Base-by-base conservation (phyloP, 2,888 invertebrate species). In the Drosophila seclusa region DNA sequence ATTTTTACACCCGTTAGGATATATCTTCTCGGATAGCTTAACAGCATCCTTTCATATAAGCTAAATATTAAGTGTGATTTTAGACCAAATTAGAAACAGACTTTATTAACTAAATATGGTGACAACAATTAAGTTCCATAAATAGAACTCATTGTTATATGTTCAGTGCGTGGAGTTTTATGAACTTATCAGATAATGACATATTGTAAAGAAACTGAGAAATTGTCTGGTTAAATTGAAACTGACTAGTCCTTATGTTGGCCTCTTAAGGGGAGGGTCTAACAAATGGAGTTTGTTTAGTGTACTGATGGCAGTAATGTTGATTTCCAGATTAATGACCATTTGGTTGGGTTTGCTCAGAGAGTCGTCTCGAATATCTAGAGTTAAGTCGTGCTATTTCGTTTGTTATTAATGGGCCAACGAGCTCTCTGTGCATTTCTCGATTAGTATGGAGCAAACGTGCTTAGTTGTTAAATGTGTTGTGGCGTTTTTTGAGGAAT, bases 181-280 rank as follows among this genome's bases (percentile, higher is more conserved):
- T 21, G 13, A 45, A 7, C 13, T 45, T 7, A 21, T 45, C 45
- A 2, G 24, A 45, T 16, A 45, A 7, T 16, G 45, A 16, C 2
- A 8, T 8, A 45, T 4, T 24, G 16, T 16, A 24, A 16, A 8
- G 45, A 4, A 24, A 24, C 24, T 16, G 4, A 16, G 45, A 8
- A 45, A 45, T 45, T 45, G 45, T 8, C 45, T 24, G 45, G 45
- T 45, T 45, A 4, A 24, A 45, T 45, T 45, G 45, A 45, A 45
- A 45, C 24, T 4, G 16, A 24, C 16, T 24, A 16, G 45, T 24
- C 24, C 16, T 16, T 45, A 16, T 16, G 16, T 45, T 4, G 16
- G 24, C 8, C 45, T 2, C 45, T 45, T 16, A 4, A 4, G 45
- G 8, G 13, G 2, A 8, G 8, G 4, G 24, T 16, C 24, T 24